A percentile compares a stretch with the other conserved stretches of the same genome.
Evolutionary conservation across 2,888 invertebrate genomes (phyloP).

Genomic region (Keiferia lycopersicella): DNA sequence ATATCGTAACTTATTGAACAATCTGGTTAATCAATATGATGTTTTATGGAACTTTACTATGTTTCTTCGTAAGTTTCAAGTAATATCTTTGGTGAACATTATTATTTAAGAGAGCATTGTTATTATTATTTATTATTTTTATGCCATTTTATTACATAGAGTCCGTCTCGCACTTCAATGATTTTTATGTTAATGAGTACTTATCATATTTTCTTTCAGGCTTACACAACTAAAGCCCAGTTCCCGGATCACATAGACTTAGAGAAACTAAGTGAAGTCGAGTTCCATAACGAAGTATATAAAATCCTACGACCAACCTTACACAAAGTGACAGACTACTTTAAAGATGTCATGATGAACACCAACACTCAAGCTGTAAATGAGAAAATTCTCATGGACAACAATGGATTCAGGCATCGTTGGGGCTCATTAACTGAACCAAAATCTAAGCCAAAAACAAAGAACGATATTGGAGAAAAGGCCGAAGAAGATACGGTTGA

Average conservation of each 20-base stretch:
- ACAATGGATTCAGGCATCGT: slow-evolving; percentile 9
- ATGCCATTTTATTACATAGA: too few relatives aligned
- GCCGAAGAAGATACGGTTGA: background rate
- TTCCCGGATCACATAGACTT: slow-evolving; percentile 7
- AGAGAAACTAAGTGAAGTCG: background rate
- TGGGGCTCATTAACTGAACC: background rate
- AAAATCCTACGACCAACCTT: background rate
- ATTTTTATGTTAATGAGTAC: too few relatives aligned
- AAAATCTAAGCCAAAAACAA: background rate
- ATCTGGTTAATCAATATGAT: background rate
- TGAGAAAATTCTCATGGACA: background rate
- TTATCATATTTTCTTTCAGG: background rate
- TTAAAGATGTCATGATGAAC: slow-evolving; percentile 9
- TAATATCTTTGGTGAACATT: too few relatives aligned
- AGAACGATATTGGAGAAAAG: background rate
- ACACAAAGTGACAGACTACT: slow-evolving; percentile 4
- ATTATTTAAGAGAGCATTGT: too few relatives aligned
- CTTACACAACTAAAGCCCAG: background rate
- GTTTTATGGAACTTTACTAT: background rate
- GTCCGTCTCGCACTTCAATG: too few relatives aligned
- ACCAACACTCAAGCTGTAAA: background rate
- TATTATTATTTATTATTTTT: too few relatives aligned
- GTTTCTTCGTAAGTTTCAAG: background rate
- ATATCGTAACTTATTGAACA: background rate
- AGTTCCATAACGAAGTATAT: background rate